Evolutionary conservation across 2,888 invertebrate genomes (phyloP), one percentile per base, ranked within the genome.

Genomic region (Cosmorhoe ocellata): DNA sequence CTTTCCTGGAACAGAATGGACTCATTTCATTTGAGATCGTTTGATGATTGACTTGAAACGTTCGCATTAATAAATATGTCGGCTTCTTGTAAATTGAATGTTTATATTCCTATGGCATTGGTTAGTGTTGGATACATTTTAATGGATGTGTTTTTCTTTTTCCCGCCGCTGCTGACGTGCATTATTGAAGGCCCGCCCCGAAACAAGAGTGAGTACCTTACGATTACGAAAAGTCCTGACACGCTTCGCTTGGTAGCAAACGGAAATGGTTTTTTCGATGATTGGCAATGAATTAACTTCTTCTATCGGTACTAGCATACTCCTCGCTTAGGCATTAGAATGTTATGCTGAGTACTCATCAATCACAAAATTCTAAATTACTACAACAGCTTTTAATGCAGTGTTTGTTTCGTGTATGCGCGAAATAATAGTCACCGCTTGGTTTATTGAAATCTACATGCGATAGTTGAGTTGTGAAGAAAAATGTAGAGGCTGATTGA

Each of bases 131-230:
- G 60, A 52, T 60, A 63, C 66, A 66, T 64, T 77, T 67, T 86
- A 85, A 89, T 84, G 66, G 48, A 60, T 74, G 59, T 73, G 69
- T 76, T 78, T 77, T 82, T 81, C 70, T 76, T 72, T 38, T 79
- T 81, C 75, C 74, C 74, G 78, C 77, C 75, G 81, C 86, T 80
- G 90, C 76, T 63, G 76, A 65, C 68, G 74, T 74, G 63, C 75
- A 79, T 71, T 81, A 80, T 64, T 85, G 91, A 91, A 92, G 93
- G 84, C 92, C 92, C 85, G 92, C 93, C 88, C 92, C 91, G 85
- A 93, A 92, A 90, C 92, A 84, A 89, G 93, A 93, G 93, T 93
- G 92, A 93, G 93, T 93, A 81, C 58, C 66, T 55, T 60, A 62
- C 59, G 37, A 53, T 54, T 59, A 68, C 56, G 47, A 56, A 59